Conservation (phyloP, 1,140 invertebrate species). For the Bombus impatiens region DNA sequence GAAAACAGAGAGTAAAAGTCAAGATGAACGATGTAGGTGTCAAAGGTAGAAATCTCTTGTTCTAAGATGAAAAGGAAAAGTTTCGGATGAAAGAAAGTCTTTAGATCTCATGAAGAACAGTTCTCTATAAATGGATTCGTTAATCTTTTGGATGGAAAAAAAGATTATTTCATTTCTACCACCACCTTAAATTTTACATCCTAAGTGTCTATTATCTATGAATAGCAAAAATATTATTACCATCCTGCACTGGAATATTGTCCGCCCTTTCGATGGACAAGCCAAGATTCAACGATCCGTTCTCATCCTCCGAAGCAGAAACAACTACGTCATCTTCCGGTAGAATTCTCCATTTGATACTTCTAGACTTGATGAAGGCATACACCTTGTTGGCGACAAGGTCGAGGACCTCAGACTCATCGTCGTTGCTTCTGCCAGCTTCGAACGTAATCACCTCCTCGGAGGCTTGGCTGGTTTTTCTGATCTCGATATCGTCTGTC, state of each 20-base stretch:
- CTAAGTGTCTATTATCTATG: neutral
- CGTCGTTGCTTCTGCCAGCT: constrained; percentile 78
- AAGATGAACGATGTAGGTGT: neutral
- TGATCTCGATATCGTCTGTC: constrained; percentile 89
- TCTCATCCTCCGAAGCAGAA: constrained; percentile 86
- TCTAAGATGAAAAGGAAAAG: neutral
- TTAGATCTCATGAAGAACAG: too few species aligned
- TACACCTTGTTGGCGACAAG: constrained; percentile 88
- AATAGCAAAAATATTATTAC: constrained; percentile 67
- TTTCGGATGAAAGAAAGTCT: neutral
- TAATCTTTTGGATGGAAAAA: neutral
- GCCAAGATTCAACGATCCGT: constrained; percentile 88
- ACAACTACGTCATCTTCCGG: constrained; percentile 90
- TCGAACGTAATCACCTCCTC: constrained; percentile 79
- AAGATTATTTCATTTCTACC: too few species aligned
- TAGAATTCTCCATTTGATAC: constrained; percentile 83
- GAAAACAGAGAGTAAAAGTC: neutral
- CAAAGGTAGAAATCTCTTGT: neutral
- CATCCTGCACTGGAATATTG: constrained; percentile 74
- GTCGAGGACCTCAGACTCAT: constrained; percentile 88
- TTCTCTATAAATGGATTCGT: neutral
- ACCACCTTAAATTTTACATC: neutral
- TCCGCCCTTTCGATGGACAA: constrained; percentile 87
- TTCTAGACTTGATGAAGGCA: constrained; percentile 88
- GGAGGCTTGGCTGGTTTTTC: constrained; percentile 85